Percentiles rank a stretch among this genome's conserved stretches.
phyloP scores from a whole-genome alignment of 2,888 invertebrate genomes.

The Ctena decussata region DNA sequence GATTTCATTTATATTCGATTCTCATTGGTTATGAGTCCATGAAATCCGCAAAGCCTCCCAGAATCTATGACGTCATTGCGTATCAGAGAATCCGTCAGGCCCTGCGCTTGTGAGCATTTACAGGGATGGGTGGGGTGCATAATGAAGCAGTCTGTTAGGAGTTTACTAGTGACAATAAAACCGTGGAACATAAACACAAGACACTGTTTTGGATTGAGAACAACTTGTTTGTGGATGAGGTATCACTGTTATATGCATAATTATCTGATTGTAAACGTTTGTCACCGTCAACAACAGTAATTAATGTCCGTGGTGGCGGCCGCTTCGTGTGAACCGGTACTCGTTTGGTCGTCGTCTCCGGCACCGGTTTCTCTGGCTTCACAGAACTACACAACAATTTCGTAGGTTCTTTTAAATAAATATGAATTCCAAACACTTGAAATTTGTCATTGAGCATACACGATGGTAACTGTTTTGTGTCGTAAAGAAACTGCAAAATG shows the following conservation, averaged over 20 bases:
- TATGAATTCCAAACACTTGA: slow-evolving; percentile 79
- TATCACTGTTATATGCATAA: neutral
- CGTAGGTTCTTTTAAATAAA: slow-evolving; percentile 78
- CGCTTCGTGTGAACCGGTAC: neutral
- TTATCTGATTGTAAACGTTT: neutral
- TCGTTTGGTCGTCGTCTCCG: neutral
- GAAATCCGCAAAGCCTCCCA: too few species aligned
- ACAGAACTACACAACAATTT: slow-evolving; percentile 57
- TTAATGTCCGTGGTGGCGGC: neutral
- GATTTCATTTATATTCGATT: too few species aligned
- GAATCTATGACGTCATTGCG: too few species aligned
- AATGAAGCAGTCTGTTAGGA: neutral
- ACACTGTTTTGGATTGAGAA: neutral
- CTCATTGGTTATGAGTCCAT: too few species aligned
- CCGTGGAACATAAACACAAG: neutral
- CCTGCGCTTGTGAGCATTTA: too few species aligned
- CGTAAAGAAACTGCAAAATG: slow-evolving; percentile 78
- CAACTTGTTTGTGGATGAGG: neutral
- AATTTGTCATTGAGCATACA: slow-evolving; percentile 81
- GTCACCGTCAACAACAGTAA: neutral
- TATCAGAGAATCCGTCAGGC: too few species aligned
- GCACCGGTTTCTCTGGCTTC: neutral
- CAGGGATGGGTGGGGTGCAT: neutral
- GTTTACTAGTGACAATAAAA: neutral
- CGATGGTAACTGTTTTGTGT: slow-evolving; percentile 75